These are phyloP conservation scores for Hiodon tergisus DNA, from an alignment of 2,113 vertebrate species.

Conservation along the genomic window DNA sequence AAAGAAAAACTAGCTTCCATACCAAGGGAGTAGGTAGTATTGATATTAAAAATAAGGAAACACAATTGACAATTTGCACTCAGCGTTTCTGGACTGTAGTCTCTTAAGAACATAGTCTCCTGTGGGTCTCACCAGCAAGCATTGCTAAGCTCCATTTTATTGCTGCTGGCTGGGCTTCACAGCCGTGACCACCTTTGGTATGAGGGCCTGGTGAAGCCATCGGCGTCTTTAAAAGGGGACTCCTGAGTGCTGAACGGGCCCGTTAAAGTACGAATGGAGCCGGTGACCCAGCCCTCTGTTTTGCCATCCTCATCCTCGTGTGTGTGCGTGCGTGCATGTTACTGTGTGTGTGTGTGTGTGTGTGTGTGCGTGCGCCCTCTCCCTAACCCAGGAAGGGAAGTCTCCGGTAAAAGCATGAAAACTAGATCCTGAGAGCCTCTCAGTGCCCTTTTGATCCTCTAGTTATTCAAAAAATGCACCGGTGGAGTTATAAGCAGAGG, in stretches of 20 bases:
- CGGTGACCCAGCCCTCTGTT: slow-evolving; percentile 11
- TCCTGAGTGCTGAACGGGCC: not conserved
- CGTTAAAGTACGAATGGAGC: not conserved
- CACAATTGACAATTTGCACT: not conserved
- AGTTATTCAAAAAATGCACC: slow-evolving; percentile 5
- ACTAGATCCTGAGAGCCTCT: slow-evolving; percentile 5
- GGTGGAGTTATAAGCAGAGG: not conserved
- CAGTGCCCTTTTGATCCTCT: slow-evolving; percentile 4
- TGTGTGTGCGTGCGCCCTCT: not conserved
- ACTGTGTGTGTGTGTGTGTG: too few relatives aligned
- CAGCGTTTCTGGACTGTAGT: too few relatives aligned
- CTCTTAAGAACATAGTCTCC: too few relatives aligned
- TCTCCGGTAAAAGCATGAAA: not conserved
- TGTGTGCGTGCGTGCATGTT: too few relatives aligned
- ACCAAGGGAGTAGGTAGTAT: too few relatives aligned
- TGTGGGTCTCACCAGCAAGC: too few relatives aligned
- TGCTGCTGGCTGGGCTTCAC: not conserved
- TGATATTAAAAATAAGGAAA: not conserved
- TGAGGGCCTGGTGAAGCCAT: slow-evolving; percentile 14
- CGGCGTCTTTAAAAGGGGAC: slow-evolving; percentile 16
- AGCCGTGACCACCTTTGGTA: not conserved
- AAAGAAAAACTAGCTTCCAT: too few relatives aligned
- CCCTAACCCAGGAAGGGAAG: slow-evolving; percentile 19
- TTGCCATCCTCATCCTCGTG: not conserved
- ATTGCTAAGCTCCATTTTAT: slow-evolving; percentile 1